Evolutionary conservation across 2,888 invertebrate genomes (phyloP).

Genomic region (Saturnia pavonia): DNA sequence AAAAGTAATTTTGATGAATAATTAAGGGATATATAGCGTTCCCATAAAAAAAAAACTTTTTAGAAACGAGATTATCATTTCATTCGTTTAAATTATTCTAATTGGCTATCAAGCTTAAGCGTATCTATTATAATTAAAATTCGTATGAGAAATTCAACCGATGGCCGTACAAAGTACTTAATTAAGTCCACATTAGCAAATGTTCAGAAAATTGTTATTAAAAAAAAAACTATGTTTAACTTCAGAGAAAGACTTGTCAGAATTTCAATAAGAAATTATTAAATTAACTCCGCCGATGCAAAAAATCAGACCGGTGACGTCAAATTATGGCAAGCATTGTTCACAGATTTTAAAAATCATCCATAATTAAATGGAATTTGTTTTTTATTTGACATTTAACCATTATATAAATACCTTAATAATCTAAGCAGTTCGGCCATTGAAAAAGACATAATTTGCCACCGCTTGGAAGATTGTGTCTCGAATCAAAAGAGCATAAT

Average conservation of each 20-base stretch:
- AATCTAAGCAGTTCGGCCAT: constrained; percentile 47
- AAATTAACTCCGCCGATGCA: constrained; percentile 72
- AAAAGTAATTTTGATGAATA: too few relatives aligned
- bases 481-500: constrained; percentile 58
- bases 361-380: constrained; percentile 80
- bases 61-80: neutral
- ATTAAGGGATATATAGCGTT: too few relatives aligned
- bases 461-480: constrained; percentile 61
- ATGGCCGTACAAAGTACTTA: neutral
- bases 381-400: constrained; percentile 70
- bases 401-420: constrained; percentile 75
- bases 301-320: constrained; percentile 58
- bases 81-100: neutral
- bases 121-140: constrained; percentile 1
- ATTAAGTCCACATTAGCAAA: constrained; percentile 1
- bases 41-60: too few relatives aligned
- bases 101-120: neutral
- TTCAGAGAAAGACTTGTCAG: constrained; percentile 25
- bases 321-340: constrained; percentile 78
- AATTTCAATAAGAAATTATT: constrained; percentile 76
- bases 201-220: constrained; percentile 1
- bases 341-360: constrained; percentile 81
- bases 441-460: constrained; percentile 72
- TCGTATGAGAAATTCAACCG: neutral
- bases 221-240: constrained; percentile 5